These are phyloP conservation scores for Morpho helenor DNA, from an alignment of 2,888 invertebrate genomes.

Conservation along the genomic window DNA sequence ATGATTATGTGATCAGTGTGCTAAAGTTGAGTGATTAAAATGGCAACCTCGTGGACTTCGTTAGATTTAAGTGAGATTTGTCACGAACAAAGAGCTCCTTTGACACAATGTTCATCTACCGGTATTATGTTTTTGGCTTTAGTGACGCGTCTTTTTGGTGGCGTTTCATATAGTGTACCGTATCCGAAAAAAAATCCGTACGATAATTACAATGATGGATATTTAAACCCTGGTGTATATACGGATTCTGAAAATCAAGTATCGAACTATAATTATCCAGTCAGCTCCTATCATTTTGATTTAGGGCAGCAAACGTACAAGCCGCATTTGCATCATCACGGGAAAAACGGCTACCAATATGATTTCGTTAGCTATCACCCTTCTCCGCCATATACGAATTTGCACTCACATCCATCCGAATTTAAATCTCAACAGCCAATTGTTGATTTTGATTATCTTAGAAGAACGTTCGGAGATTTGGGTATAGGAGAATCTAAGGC, in stretches of 20 bases:
- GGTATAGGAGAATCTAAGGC: conserved; percentile 44
- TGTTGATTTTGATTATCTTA: conserved; percentile 21
- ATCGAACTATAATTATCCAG: background rate
- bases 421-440: conserved; percentile 14
- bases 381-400: conserved; percentile 3
- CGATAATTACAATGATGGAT: background rate
- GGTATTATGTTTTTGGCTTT: conserved; percentile 80
- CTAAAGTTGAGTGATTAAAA: conserved; percentile 14
- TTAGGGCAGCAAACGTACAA: background rate
- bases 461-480: conserved; percentile 38
- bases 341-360: conserved; percentile 2
- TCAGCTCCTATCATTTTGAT: conserved; percentile 3
- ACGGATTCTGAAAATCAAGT: background rate
- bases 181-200: conserved; percentile 8
- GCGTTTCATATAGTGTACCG: conserved; percentile 56
- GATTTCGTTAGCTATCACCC: conserved; percentile 5
- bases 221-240: background rate
- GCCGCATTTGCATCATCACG: conserved; percentile 4
- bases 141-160: conserved; percentile 77
- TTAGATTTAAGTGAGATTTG: conserved; percentile 78
- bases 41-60: conserved; percentile 67
- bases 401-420: conserved; percentile 8
- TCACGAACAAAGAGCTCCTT: conserved; percentile 64
- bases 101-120: conserved; percentile 79
- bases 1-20: conserved; percentile 5